Evolutionary conservation across 2,888 invertebrate species (phyloP).

Genomic region (Tenthredo livida): DNA sequence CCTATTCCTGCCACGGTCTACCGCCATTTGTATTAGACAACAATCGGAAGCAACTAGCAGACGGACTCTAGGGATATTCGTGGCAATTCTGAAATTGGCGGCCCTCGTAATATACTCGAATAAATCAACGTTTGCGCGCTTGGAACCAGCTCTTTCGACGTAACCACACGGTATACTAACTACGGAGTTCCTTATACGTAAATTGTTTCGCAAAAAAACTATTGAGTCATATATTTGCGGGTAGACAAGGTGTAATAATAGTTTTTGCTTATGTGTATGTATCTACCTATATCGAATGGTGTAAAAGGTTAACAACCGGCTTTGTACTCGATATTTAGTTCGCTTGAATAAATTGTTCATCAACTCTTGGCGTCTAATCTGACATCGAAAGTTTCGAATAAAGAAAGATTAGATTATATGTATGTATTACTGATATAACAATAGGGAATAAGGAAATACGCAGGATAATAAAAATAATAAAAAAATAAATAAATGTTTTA

Average conservation of each 20-base stretch:
- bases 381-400: not conserved
- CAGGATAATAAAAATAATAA: no score
- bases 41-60: no score
- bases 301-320: not conserved
- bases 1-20: no score
- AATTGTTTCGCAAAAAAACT: conserved; percentile 14
- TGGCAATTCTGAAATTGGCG: no score
- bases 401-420: not conserved
- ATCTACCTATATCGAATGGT: not conserved
- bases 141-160: no score
- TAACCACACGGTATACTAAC: no score
- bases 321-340: not conserved
- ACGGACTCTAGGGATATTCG: no score
- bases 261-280: not conserved
- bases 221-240: not conserved
- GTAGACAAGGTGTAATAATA: not conserved
- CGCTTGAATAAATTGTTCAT: not conserved
- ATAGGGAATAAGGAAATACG: not conserved
- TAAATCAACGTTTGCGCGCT: no score
- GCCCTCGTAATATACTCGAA: no score
- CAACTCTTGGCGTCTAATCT: not conserved
- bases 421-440: not conserved
- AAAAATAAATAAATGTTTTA: not conserved
- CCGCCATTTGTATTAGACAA: no score
- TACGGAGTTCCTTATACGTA: not conserved